phyloP scores from a whole-genome alignment of 2,888 invertebrate genomes.

The Drosophila tanythrix region DNA sequence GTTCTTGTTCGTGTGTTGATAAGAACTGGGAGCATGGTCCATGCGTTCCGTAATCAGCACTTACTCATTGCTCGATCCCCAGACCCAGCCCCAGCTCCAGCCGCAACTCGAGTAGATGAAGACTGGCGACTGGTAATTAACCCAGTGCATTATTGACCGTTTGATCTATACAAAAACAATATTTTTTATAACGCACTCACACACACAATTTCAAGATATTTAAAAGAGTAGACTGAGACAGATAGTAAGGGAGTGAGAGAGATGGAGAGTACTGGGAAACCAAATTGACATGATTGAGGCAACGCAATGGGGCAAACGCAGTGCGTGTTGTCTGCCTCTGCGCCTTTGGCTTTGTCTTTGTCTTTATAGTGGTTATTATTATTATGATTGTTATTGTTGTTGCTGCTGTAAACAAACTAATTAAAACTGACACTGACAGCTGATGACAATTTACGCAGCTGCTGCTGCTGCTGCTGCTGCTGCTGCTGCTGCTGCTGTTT shows the following conservation, averaged over 20 bases:
- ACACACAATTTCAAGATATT: conserved; percentile 63
- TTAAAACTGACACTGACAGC: conserved; percentile 81
- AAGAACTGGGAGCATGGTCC: conserved; percentile 45
- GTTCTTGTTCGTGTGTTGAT: conserved; percentile 36
- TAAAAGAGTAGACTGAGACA: conserved; percentile 12
- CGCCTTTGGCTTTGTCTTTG: conserved; percentile 32
- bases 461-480: conserved; percentile 43
- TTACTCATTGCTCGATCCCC: conserved; percentile 9
- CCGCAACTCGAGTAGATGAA: conserved; percentile 36
- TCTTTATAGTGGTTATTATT: conserved; percentile 40
- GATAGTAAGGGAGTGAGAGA: conserved; percentile 4
- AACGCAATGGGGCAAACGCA: conserved; percentile 31
- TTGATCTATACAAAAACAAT: conserved; percentile 35
- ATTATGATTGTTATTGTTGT: conserved; percentile 28
- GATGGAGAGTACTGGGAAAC: conserved; percentile 35
- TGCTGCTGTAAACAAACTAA: conserved; percentile 79
- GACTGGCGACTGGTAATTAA: conserved; percentile 74
- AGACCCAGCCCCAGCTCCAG: conserved; percentile 2
- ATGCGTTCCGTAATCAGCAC: conserved; percentile 49
- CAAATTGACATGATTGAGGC: conserved; percentile 75
- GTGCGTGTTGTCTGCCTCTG: conserved; percentile 50
- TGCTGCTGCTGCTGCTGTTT: conserved; percentile 53
- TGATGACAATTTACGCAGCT: conserved; percentile 81
- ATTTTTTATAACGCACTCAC: conserved; percentile 24
- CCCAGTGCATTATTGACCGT: conserved; percentile 77